These are phyloP conservation scores for Phataginus tetradactyla DNA, from an alignment of 2,797 vertebrate genomes.

Conservation along the genomic window DNA sequence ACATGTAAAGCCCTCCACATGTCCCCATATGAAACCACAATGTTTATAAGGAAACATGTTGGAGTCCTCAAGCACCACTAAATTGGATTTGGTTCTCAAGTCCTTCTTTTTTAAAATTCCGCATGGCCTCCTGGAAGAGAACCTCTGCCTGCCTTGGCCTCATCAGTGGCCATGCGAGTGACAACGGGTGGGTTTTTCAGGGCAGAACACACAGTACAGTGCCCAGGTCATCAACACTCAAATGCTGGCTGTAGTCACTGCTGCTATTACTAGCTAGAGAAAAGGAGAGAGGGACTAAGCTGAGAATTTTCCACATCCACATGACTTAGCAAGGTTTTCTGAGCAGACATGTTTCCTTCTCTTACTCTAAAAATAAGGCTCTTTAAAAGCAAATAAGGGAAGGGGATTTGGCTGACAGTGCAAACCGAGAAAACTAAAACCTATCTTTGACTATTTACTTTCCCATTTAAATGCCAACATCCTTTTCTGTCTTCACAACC, in stretches of 20 bases:
- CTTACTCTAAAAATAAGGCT: slow-evolving; percentile 55
- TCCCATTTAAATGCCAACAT: slow-evolving; percentile 71
- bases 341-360: slow-evolving; percentile 61
- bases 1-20: background rate
- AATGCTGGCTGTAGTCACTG: background rate
- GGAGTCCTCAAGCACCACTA: background rate
- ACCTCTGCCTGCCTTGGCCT: background rate
- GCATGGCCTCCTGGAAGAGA: background rate
- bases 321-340: slow-evolving; percentile 44
- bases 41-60: background rate
- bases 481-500: slow-evolving; percentile 68
- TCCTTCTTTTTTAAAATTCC: background rate
- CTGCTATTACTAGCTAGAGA: background rate
- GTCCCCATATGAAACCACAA: background rate
- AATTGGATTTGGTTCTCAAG: background rate
- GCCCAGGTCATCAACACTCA: background rate
- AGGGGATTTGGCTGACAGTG: slow-evolving; percentile 68
- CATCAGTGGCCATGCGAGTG: background rate
- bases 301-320: slow-evolving; percentile 50
- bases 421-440: slow-evolving; percentile 74
- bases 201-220: background rate
- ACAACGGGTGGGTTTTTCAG: background rate
- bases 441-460: slow-evolving; percentile 78
- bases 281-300: slow-evolving; percentile 3
- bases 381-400: slow-evolving; percentile 52